A percentile compares a stretch with the other conserved stretches of the same genome.
Conservation (phyloP, 2,797 vertebrate species). For the Pogoniulus pusillus region DNA sequence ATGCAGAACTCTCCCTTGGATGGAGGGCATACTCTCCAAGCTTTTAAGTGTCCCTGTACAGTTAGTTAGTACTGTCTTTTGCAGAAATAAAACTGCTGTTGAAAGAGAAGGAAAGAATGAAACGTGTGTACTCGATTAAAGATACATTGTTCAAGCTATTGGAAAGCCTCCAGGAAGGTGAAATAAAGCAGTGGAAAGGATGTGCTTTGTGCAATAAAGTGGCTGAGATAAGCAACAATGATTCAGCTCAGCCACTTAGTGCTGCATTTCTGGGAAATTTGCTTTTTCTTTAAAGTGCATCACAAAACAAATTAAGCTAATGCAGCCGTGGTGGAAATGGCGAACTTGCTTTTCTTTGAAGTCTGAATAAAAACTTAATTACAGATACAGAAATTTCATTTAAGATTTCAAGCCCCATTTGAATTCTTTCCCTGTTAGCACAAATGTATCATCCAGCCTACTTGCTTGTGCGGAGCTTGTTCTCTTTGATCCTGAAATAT, state of each 20-base stretch:
- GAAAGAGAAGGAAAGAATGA: background rate
- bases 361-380: background rate
- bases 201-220: background rate
- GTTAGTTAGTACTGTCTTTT: background rate
- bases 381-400: background rate
- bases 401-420: background rate
- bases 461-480: background rate
- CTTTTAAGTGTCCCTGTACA: background rate
- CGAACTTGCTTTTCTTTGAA: background rate
- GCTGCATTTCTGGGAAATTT: background rate
- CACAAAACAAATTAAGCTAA: background rate
- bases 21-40: background rate
- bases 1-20: background rate
- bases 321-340: background rate
- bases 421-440: background rate
- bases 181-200: background rate
- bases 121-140: background rate
- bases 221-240: background rate
- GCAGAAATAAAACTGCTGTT: background rate
- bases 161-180: background rate
- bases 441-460: background rate
- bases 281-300: background rate
- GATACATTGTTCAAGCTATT: background rate
- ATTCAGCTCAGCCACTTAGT: background rate
- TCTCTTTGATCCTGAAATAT: background rate